phyloP scores from a whole-genome alignment of 2,113 vertebrate species.

The Osmerus eperlanus region DNA sequence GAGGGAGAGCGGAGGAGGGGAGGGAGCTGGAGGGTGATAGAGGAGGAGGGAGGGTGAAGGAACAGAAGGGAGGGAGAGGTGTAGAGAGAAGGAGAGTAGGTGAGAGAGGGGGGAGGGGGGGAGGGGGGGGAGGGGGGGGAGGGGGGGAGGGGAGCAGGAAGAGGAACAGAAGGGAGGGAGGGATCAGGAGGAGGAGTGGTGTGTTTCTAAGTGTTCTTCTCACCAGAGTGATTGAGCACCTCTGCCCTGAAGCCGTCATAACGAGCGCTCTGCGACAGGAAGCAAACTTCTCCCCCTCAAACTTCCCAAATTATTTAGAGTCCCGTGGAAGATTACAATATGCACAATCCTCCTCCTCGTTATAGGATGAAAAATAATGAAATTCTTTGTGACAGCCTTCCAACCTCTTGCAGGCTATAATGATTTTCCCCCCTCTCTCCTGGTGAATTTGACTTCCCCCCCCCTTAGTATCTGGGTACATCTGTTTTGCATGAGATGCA shows the following conservation, averaged over 20 bases:
- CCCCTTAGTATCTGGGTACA: slow-evolving; percentile 82
- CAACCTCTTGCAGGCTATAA: slow-evolving; percentile 73
- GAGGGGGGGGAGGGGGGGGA: neutral
- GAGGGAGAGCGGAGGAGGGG: neutral
- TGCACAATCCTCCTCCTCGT: slow-evolving; percentile 74
- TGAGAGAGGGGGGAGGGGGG: slow-evolving; percentile 46
- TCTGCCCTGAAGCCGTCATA: slow-evolving; percentile 75
- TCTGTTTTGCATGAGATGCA: slow-evolving; percentile 96
- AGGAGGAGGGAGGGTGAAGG: neutral
- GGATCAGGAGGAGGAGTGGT: slow-evolving; percentile 38
- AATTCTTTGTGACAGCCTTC: slow-evolving; percentile 78
- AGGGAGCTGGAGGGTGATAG: neutral
- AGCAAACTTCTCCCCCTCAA: slow-evolving; percentile 70
- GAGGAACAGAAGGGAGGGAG: slow-evolving; percentile 13
- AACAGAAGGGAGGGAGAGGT: neutral
- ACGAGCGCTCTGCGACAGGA: slow-evolving; percentile 57
- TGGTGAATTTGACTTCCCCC: slow-evolving; percentile 50
- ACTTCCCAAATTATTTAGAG: slow-evolving; percentile 79
- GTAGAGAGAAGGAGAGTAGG: slow-evolving; percentile 22
- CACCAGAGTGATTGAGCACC: slow-evolving; percentile 74
- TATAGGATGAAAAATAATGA: slow-evolving; percentile 80
- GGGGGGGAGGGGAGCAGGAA: slow-evolving; percentile 15
- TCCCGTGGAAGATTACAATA: slow-evolving; percentile 74
- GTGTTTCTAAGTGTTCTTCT: slow-evolving; percentile 68
- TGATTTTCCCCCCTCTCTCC: slow-evolving; percentile 65